These are phyloP conservation scores for Zelostemma sp. DNA, from an alignment of 1,140 invertebrate genomes.

Conservation along the genomic window DNA sequence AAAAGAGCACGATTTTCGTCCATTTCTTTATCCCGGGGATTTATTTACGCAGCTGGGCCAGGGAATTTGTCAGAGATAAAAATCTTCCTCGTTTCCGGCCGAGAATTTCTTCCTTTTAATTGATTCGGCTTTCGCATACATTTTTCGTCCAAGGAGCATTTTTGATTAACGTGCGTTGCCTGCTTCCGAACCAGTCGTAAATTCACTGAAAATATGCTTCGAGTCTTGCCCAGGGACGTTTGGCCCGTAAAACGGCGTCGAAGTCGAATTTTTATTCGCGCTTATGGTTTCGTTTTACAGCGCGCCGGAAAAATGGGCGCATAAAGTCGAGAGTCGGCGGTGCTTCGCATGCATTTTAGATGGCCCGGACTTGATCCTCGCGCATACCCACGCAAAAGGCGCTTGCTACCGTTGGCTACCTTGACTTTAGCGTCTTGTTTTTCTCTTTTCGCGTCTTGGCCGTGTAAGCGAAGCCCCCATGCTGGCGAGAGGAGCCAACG, in stretches of 20 bases:
- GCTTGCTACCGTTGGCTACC: conserved; percentile 29
- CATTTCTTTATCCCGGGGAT: no score
- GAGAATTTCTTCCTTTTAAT: no score
- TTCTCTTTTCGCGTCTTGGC: conserved; percentile 31
- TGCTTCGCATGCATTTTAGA: conserved; percentile 33
- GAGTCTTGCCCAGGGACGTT: not conserved
- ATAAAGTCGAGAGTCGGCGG: conserved; percentile 14
- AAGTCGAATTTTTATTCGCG: conserved; percentile 16
- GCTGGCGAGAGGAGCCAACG: conserved; percentile 40
- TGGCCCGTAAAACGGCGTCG: conserved; percentile 13
- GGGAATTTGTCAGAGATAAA: no score
- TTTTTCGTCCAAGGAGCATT: no score
- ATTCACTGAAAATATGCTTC: not conserved
- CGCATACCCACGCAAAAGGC: conserved; percentile 15
- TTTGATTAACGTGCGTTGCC: not conserved
- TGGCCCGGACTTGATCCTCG: conserved; percentile 19
- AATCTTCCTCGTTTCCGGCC: no score
- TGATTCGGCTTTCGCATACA: no score
- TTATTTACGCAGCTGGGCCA: no score
- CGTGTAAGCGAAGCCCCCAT: conserved; percentile 32
- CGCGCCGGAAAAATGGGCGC: conserved; percentile 10
- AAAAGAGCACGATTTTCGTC: not conserved
- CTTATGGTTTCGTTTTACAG: conserved; percentile 15
- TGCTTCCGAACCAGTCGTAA: not conserved
- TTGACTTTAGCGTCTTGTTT: conserved; percentile 35